Base-by-base conservation (phyloP, 2,797 vertebrate species). In the Clarias platycephalus region DNA sequence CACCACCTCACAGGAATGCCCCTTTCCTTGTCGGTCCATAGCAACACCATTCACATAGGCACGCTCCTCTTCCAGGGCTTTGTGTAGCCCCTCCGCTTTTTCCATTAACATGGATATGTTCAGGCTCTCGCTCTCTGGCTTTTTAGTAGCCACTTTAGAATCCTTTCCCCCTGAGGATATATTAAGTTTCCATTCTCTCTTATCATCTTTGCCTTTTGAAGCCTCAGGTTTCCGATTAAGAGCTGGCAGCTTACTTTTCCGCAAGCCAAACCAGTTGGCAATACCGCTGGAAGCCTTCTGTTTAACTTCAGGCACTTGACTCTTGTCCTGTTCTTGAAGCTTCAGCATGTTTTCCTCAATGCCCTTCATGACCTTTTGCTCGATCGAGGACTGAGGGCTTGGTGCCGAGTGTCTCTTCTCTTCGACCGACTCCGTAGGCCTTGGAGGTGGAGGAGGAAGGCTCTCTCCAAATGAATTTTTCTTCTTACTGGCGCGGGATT, bases 311-410 rank as follows among this genome's bases (percentile, higher is more conserved):
- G 82, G 71, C 0, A 71, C 74, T 4, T 93, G 95, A 0, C 90
- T 94, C 28, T 95, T 89, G 89, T 97, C 97, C 92, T 97, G 97
- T 87, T 96, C 97, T 91, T 97, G 97, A 31, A 97, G 96, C 86
- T 97, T 95, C 85, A 98, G 92, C 92, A 98, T 91, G 0, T 98
- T 98, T 92, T 98, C 98, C 93, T 98, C 96, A 0, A 99, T 99
- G 88, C 97, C 98, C 84, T 98, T 98, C 98, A 99, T 99, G 87
- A 99, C 98, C 88, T 98, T 98, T 93, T 98, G 97, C 91, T 99
- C 98, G 1, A 98, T 98, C 90, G 97, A 96, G 0, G 97, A 97
- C 16, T 97, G 96, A 0, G 88, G 92, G 68, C 91, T 92, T 18
- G 94, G 88, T 2, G 57, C 91, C 13, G 70, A 3, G 0, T 90